Percentiles rank a stretch among this genome's conserved stretches.
phyloP scores from a whole-genome alignment of 2,113 vertebrate species.

The Parus major region DNA sequence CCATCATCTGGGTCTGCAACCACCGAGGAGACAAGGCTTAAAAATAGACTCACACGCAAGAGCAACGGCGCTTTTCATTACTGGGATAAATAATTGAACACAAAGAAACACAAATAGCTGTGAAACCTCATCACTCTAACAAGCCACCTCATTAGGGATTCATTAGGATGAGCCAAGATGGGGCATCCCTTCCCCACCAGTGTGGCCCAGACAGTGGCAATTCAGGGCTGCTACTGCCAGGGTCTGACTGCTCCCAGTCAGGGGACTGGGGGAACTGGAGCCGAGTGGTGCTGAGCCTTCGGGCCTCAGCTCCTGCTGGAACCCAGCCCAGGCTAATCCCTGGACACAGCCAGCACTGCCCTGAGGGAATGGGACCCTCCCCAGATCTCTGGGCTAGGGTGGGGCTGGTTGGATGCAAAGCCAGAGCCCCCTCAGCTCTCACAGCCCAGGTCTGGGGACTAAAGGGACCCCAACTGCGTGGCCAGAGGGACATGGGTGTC shows the following conservation, averaged over 20 bases:
- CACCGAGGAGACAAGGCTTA: neutral
- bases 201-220: neutral
- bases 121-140: neutral
- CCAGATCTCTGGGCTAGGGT: fast-evolving
- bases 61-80: neutral
- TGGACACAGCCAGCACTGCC: neutral
- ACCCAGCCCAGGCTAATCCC: neutral
- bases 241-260: neutral
- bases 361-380: fast-evolving
- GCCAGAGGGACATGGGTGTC: fast-evolving
- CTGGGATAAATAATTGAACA: slow-evolving; percentile 43
- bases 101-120: slow-evolving; percentile 40
- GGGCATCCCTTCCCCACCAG: neutral
- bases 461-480: fast-evolving
- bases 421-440: fast-evolving
- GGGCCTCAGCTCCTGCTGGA: neutral
- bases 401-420: neutral
- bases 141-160: neutral
- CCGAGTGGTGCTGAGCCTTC: fast-evolving
- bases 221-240: neutral
- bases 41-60: slow-evolving; percentile 34
- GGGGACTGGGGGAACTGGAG: neutral
- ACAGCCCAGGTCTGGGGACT: neutral
- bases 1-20: slow-evolving; percentile 4
- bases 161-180: fast-evolving